Evolutionary conservation across 1,140 invertebrate species (phyloP), one percentile per base, ranked within the genome.

Genomic region (Leptinotarsa undecemlineata): DNA sequence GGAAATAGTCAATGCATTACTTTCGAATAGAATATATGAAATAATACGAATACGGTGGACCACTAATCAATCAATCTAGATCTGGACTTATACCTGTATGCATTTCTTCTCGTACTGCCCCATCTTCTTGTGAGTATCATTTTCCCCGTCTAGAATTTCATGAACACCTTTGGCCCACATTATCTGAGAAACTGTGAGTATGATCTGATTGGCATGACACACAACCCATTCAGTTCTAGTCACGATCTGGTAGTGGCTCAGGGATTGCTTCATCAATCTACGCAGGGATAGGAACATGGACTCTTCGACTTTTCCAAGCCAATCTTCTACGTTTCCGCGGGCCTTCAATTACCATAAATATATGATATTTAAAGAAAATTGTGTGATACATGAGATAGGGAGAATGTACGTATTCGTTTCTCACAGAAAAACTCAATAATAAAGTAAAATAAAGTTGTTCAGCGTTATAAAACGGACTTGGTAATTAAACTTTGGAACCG

Each of bases 271-370:
- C 94, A 96, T 96, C 73, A 87, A 88, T 64, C 90, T 90, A 78
- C 89, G 92, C 15, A 94, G 86, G 1, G 91, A 90, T 0, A 89
- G 87, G 76, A 96, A 92, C 95, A 97, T 97, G 1, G 93, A 90
- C 17, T 91, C 88, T 83, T 97, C 95, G 14, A 97, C 91, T 85
- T 95, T 95, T 13, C 92, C 89, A 23, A 96, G 84, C 95, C 95
- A 96, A 81, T 95, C 92, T 85, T 96, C 95, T 4, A 96, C 95
- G 80, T 95, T 95, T 1, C 94, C 94, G 74, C 94, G 86, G 0
- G 95, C 94, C 85, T 94, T 4, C 1, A 48, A 72, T 42, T 42
- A 42, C 8, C 2, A 42, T 8, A 60, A 70, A 23, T 6, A 42
- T 42, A 6, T 42, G 8, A 3, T 42, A 42, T 42, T 42, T 3